A percentile compares a stretch with the other conserved stretches of the same genome.
Evolutionary conservation across 1,140 invertebrate genomes (phyloP).

Genomic region (Ceratosolen solmsi): DNA sequence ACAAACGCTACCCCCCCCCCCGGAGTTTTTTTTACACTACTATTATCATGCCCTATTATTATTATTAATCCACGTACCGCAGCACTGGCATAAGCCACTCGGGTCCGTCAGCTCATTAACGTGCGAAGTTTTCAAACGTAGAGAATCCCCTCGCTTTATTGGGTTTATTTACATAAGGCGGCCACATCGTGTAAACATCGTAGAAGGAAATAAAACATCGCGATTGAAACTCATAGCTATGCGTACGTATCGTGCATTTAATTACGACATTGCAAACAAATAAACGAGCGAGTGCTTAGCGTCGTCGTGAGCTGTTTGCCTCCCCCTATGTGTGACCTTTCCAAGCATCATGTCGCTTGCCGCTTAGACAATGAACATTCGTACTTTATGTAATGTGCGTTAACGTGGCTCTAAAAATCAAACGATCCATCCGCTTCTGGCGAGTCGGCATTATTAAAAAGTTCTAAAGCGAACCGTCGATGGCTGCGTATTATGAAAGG

Average conservation of each 20-base stretch:
- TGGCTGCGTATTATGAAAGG: too few relatives aligned
- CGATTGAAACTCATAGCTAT: constrained; percentile 1
- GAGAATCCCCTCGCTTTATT: constrained; percentile 1
- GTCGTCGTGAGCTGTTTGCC: too few relatives aligned
- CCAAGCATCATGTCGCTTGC: too few relatives aligned
- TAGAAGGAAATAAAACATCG: constrained; percentile 16
- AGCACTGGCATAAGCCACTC: background rate
- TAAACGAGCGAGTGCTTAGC: too few relatives aligned
- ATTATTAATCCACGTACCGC: background rate
- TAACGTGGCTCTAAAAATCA: too few relatives aligned
- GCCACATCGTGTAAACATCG: background rate
- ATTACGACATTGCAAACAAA: background rate
- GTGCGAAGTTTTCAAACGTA: background rate
- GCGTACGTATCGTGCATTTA: background rate
- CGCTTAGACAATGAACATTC: too few relatives aligned
- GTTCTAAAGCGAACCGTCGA: too few relatives aligned
- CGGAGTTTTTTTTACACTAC: background rate
- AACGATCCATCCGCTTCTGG: too few relatives aligned
- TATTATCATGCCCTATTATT: too few relatives aligned
- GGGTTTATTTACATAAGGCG: constrained; percentile 29
- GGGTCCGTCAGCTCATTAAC: background rate
- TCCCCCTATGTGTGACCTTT: too few relatives aligned
- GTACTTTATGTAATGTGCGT: too few relatives aligned
- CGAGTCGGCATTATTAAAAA: too few relatives aligned
- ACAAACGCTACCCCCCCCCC: background rate